Conservation (phyloP, 2,888 invertebrate species). For the Aproaerema taeniolella region DNA sequence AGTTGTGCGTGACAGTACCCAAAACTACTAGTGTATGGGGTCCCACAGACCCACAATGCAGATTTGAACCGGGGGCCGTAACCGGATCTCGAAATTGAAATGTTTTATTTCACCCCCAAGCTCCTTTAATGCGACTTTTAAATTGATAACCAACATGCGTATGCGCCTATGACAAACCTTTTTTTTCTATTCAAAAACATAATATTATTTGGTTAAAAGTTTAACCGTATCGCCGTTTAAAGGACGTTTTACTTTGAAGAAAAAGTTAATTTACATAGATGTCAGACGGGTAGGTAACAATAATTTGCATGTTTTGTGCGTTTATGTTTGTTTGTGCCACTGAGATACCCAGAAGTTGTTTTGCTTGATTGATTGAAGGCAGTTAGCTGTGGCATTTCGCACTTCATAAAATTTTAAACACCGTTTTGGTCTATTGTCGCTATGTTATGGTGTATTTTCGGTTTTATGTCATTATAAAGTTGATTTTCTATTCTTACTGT, state of each 20-base stretch:
- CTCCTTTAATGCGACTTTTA: constrained; percentile 67
- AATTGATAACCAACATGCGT: constrained; percentile 72
- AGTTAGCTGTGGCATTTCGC: constrained; percentile 40
- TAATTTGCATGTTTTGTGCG: constrained; percentile 48
- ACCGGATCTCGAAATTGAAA: constrained; percentile 77
- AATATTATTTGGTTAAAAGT: constrained; percentile 63
- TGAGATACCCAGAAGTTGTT: constrained; percentile 48
- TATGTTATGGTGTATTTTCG: no score
- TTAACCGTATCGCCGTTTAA: constrained; percentile 65
- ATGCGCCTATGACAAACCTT: constrained; percentile 55
- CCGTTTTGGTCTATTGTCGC: neutral
- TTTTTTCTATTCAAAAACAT: constrained; percentile 28
- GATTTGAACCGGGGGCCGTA: constrained; percentile 66
- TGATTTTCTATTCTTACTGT: no score
- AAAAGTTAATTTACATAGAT: constrained; percentile 48
- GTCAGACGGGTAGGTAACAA: constrained; percentile 13
- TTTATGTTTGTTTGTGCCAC: constrained; percentile 52
- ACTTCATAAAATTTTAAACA: constrained; percentile 38
- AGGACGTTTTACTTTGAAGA: constrained; percentile 25
- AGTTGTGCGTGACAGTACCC: constrained; percentile 45
- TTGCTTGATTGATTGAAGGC: constrained; percentile 54
- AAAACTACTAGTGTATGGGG: constrained; percentile 67
- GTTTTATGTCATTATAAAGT: no score
- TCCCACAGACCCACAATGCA: constrained; percentile 70
- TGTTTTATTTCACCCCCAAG: constrained; percentile 69